phyloP scores from a whole-genome alignment of 2,888 invertebrate species.

The Tenthredo distinguenda region DNA sequence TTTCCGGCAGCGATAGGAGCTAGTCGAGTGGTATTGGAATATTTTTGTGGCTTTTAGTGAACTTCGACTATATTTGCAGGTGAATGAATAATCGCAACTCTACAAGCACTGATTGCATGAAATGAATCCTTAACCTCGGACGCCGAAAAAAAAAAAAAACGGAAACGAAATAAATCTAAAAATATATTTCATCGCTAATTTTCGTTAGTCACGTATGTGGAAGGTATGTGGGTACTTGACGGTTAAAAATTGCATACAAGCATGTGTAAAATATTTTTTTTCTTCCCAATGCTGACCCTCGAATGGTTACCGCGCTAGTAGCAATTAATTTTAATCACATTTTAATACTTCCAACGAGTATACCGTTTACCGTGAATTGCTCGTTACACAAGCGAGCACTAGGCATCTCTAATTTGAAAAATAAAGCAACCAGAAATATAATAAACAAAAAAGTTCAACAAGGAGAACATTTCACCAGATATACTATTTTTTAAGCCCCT shows the following conservation, averaged over 20 bases:
- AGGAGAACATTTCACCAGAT: background rate
- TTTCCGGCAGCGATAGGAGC: background rate
- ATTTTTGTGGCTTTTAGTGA: background rate
- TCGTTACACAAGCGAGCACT: background rate
- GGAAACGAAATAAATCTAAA: background rate
- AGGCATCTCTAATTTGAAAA: background rate
- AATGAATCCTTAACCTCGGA: background rate
- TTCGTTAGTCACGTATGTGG: background rate
- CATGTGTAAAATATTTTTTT: background rate
- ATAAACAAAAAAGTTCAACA: background rate
- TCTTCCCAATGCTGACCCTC: background rate
- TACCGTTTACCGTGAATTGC: constrained; percentile 19
- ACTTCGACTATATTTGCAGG: background rate
- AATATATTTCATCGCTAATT: background rate
- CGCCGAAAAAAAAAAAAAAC: background rate
- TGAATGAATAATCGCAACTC: background rate
- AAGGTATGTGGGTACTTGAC: background rate
- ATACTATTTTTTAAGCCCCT: background rate
- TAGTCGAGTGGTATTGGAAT: background rate
- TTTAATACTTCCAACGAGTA: constrained; percentile 20
- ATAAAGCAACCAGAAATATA: background rate
- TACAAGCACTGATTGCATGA: background rate
- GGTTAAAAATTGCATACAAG: background rate
- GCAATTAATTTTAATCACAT: constrained; percentile 26
- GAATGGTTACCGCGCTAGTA: background rate